phyloP scores from a whole-genome alignment of 2,797 vertebrate species.

The Enteromius argenteus region DNA sequence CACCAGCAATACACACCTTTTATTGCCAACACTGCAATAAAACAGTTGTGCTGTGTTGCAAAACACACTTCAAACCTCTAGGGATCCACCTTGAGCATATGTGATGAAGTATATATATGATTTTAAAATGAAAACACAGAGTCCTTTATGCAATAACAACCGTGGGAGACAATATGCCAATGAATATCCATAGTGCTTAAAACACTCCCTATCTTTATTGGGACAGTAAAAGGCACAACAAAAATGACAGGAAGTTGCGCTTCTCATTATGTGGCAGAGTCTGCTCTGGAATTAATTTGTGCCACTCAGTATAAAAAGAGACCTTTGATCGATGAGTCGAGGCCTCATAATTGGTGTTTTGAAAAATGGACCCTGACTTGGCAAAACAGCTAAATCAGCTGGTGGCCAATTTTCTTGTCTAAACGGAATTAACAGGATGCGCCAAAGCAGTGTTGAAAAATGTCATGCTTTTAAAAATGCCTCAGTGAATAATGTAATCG shows the following conservation, averaged over 20 bases:
- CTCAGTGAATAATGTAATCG: not conserved
- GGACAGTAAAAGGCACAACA: not conserved
- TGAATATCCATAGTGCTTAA: not conserved
- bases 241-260: not conserved
- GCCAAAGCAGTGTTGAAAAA: slow-evolving; percentile 64
- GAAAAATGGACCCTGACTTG: slow-evolving; percentile 69
- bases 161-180: not conserved
- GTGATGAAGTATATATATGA: not conserved
- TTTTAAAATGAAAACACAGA: not conserved
- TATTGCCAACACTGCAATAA: slow-evolving; percentile 32
- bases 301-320: slow-evolving; percentile 55
- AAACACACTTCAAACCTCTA: not conserved
- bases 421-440: slow-evolving; percentile 65
- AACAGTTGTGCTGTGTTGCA: slow-evolving; percentile 26
- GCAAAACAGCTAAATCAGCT: slow-evolving; percentile 65
- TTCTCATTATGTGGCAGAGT: slow-evolving; percentile 50
- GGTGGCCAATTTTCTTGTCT: slow-evolving; percentile 68
- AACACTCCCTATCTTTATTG: slow-evolving; percentile 9
- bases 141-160: not conserved
- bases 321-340: slow-evolving; percentile 68
- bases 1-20: slow-evolving; percentile 13
- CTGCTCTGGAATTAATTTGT: slow-evolving; percentile 63
- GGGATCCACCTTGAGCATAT: not conserved
- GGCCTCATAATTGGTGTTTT: slow-evolving; percentile 68
- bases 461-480: slow-evolving; percentile 22